These are phyloP conservation scores for Semnopithecus entellus DNA, from an alignment of 2,113 vertebrate genomes.

Conservation along the genomic window DNA sequence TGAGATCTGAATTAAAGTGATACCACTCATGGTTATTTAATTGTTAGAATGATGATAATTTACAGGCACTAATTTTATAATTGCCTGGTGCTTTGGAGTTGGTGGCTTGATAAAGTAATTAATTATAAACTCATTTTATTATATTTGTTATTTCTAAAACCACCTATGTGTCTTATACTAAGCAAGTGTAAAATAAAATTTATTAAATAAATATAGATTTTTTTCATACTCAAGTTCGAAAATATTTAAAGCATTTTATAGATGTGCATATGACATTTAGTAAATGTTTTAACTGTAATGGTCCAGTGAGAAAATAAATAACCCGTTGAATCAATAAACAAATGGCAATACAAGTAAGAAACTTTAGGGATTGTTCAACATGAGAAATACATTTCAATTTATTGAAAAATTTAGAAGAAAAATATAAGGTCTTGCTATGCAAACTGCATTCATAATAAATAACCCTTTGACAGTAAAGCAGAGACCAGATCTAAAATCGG, in stretches of 20 bases:
- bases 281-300: neutral
- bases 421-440: neutral
- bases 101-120: neutral
- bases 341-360: neutral
- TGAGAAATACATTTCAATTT: neutral
- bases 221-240: neutral
- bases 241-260: neutral
- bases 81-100: neutral
- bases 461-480: neutral
- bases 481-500: neutral
- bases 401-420: neutral
- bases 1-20: neutral
- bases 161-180: neutral
- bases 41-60: neutral
- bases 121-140: neutral
- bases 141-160: neutral
- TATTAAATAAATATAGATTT: neutral
- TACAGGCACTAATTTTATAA: neutral
- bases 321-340: neutral
- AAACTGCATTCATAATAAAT: neutral
- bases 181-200: neutral
- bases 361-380: neutral
- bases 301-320: neutral
- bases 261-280: neutral
- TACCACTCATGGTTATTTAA: neutral